Evolutionary conservation across 2,797 vertebrate genomes (phyloP), one percentile per base, ranked within the genome.

Genomic region (Sebastes jordani): DNA sequence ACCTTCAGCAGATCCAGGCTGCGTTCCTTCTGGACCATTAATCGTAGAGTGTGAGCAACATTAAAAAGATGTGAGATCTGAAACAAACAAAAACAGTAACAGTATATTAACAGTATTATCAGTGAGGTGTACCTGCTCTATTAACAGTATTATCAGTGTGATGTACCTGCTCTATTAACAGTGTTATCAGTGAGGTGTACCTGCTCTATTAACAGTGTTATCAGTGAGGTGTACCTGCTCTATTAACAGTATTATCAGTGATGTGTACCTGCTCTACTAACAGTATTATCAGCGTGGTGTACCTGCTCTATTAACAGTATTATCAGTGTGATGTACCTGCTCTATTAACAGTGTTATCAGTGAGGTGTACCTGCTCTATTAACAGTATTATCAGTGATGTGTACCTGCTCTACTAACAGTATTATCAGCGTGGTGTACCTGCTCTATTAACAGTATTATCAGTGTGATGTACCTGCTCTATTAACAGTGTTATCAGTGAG

Each of bases 1-100:
- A 99, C 98, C 97, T 99, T 99, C 56, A 99, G 95, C 71, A 99
- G 96, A 74, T 99, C 98, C 30, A 99, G 90, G 82, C 93, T 97
- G 9, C 97, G 95, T 74, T 99, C 98, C 79, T 98, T 99, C 94
- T 99, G 98, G 16, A 99, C 97, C 96, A 98, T 93, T 94, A 99
- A 86, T 34, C 97, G 97, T 66, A 99, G 87, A 0, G 87, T 96
- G 90, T 99, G 98, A 0, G 98, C 98, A 46, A 99, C 95, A 0
- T 99, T 99, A 88, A 98, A 99, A 64, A 99, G 95, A 76, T 99
- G 97, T 0, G 98, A 99, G 91, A 99, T 93, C 98, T 99, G 85
- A 80, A 93, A 89, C 1, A 18, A 34, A 55, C 6, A 61, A n/a
- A 64, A 25, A 25, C 25, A 25, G 25, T 25, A 25, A 25, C 25